Base-by-base conservation (phyloP, 2,797 vertebrate genomes). In the Numenius phaeopus region DNA sequence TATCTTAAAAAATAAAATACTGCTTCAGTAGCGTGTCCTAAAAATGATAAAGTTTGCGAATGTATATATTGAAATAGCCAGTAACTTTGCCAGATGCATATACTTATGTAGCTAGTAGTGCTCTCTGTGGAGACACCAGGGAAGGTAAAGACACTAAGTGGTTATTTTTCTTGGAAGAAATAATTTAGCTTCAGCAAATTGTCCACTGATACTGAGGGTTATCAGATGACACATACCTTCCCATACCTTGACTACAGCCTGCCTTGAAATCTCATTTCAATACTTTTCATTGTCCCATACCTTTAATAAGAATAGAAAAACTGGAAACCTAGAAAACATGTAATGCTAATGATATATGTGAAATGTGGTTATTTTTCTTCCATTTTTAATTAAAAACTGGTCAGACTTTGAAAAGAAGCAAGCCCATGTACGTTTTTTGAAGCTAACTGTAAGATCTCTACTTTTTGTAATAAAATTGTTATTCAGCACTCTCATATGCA, bases 231-330 rank as follows among this genome's bases (percentile, higher is more conserved):
- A 29, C 7, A 3, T 10, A 27, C 5, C 20, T 69, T 42, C 24
- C 29, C 6, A 11, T 40, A 17, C 12, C 13, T 62, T 55, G 66
- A 19, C 14, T 47, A 29, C 16, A 2, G 6, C 10, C 62, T 85
- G 64, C 29, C 24, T 55, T 83, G 47, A 77, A 90, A 37, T 79
- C 37, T 32, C 32, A 30, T 64, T 83, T 82, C 39, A 54, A 7
- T 46, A 3, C 0, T 5, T 71, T 55, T 50, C 11, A 19, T 71
- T 75, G n/a, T 50, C 24, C 16, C 46, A 0, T 15, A n/a, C 4
- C 22, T 61, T 58, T 46, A 89, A 58, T 57, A 49, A 24, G n/a
- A 64, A 34, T 6, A 54, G 18, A 47, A 83, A 79, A 69, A 9
- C 12, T 24, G 30, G 37, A 69, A 67, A 29, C 4, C 6, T 12